Evolutionary conservation across 2,888 invertebrate species (phyloP), one percentile per base, ranked within the genome.

Genomic region (Patella depressa): DNA sequence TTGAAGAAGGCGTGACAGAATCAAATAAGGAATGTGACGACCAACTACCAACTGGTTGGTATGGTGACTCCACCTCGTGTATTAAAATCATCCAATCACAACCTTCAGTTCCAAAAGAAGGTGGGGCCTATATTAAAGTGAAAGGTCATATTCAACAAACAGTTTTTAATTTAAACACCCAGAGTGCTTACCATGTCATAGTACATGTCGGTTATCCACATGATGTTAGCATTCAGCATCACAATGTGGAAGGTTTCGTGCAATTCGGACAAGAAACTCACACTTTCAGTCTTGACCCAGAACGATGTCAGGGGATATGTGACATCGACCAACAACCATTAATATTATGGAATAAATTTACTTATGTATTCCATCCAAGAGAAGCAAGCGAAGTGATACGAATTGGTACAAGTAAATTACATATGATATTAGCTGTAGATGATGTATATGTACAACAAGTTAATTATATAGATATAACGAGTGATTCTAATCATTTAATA

Each of bases 341-440:
- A 24, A 78, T 80, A 24, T 53, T 80, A 19, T 80, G 80, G 80
- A 70, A 80, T 69, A 73, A 69, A 71, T 75, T 65, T 19, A 75
- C 69, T 19, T 65, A 65, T 24, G 14, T 65, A 12, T 65, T 24
- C 12, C 65, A 65, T 24, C 65, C 65, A 65, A 24, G 24, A 65
- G 11, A 65, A 65, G 19, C 65, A 19, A 65, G 65, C 4, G 65
- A 65, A 24, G 65, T 24, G 19, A 65, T 65, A 9, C 24, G 12
- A 11, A 65, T 65, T 24, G 65, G 65, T 24, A 65, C 65, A 24
- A 24, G 19, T 15, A 65, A 65, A 65, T 24, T 24, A 24, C 59
- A 71, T 45, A 70, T 73, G 70, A 29, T 70, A 15, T 73, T 78
- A 12, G 78, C 73, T 17, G 17, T 78, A 73, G 78, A 78, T 34